phyloP scores from a whole-genome alignment of 2,113 vertebrate species.

The Nesogale talazaci region DNA sequence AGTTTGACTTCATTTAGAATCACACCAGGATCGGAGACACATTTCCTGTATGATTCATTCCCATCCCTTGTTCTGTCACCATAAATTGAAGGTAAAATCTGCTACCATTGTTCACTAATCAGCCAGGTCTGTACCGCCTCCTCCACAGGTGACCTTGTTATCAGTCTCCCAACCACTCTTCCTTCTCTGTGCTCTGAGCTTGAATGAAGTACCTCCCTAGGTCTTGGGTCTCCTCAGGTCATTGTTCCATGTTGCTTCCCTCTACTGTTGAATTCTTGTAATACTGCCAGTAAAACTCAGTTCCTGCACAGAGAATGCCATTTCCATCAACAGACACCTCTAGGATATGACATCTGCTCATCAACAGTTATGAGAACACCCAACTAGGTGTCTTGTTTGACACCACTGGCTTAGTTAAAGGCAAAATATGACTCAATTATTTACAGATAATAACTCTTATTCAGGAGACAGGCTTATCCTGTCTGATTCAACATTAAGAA shows the following conservation, averaged over 20 bases:
- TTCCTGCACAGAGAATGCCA: not conserved
- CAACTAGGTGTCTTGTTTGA: not conserved
- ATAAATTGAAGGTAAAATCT: not conserved
- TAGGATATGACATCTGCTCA: not conserved
- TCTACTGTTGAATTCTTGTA: not conserved
- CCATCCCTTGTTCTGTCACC: not conserved
- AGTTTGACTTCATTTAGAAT: not conserved
- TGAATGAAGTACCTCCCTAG: not conserved
- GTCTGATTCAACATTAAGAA: not conserved
- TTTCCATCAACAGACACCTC: not conserved
- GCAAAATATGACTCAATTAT: not conserved
- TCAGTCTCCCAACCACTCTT: not conserved
- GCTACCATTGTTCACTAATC: not conserved
- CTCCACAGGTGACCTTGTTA: not conserved
- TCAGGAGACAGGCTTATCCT: not conserved
- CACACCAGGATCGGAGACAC: not conserved
- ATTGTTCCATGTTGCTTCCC: not conserved
- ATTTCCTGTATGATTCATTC: not conserved
- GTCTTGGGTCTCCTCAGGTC: not conserved
- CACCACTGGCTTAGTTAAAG: not conserved
- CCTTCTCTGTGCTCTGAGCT: not conserved
- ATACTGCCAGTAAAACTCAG: conserved; percentile 21
- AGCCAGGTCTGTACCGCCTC: not conserved
- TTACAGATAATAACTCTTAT: not conserved
- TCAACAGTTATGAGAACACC: not conserved